Evolutionary conservation across 64 coral and sea anemone species (phyloP).

Genomic region (Dendrophyllia cribrosa): DNA sequence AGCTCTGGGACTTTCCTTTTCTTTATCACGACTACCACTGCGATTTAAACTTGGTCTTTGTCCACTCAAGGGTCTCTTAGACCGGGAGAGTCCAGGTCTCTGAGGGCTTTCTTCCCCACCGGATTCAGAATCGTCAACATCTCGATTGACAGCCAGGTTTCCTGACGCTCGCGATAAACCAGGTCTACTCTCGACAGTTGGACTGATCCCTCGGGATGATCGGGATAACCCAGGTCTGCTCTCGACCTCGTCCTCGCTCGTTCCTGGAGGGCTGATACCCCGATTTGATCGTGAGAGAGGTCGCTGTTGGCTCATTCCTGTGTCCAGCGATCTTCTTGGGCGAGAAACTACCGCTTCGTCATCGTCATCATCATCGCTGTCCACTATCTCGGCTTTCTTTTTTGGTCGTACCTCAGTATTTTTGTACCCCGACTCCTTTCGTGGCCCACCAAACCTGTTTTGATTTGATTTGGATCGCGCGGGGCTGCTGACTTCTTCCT

Average conservation of each 20-base stretch:
- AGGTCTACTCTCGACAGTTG: neutral
- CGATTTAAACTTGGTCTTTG: neutral
- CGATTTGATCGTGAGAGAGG: neutral
- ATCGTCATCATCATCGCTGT: slow-evolving; percentile 36
- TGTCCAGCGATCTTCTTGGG: slow-evolving; percentile 9
- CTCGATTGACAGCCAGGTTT: neutral
- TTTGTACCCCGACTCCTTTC: neutral
- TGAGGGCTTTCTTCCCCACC: neutral
- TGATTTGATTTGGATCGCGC: neutral
- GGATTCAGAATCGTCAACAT: neutral
- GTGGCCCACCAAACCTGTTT: neutral
- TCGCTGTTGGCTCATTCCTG: slow-evolving; percentile 14
- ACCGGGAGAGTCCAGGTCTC: neutral
- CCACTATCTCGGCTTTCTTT: slow-evolving; percentile 29
- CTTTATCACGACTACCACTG: neutral
- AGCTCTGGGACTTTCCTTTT: neutral
- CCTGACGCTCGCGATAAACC: neutral
- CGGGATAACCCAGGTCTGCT: neutral
- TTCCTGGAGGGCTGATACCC: neutral
- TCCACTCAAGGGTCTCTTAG: slow-evolving; percentile 29
- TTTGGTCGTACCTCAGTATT: neutral
- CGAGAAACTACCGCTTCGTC: neutral
- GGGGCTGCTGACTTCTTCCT: neutral
- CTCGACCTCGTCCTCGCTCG: neutral
- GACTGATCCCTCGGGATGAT: neutral